A percentile compares a stretch with the other conserved stretches of the same genome.
Evolutionary conservation across 30 jellyfish, hydroid and myxozoan genomes (phyloP).

Genomic region (Aurelia sp.): DNA sequence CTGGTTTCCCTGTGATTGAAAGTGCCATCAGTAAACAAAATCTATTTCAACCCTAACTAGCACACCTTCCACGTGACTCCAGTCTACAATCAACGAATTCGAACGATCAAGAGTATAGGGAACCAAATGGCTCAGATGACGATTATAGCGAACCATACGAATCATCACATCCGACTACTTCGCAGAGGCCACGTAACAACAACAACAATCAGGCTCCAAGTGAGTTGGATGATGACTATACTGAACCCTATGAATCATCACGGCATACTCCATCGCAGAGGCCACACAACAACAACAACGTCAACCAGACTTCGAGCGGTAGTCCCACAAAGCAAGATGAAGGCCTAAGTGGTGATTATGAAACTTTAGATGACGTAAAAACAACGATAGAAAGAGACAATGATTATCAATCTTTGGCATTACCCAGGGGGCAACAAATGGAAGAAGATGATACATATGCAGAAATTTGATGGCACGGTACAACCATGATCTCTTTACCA

Average conservation of each 20-base stretch:
- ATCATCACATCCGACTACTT: not conserved
- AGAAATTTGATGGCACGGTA: not conserved
- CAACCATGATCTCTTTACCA: too few relatives aligned
- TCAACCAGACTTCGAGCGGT: slow-evolving; percentile 13
- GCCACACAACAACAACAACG: slow-evolving; percentile 19
- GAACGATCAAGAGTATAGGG: not conserved
- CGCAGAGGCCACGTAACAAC: not conserved
- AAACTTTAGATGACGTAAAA: slow-evolving; percentile 20
- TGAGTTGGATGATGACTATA: slow-evolving; percentile 23
- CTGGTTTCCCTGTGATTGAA: too few relatives aligned
- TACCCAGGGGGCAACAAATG: not conserved
- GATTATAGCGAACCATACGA: slow-evolving; percentile 44
- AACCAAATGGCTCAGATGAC: not conserved
- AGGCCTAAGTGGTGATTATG: slow-evolving; percentile 12
- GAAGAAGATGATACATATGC: slow-evolving; percentile 25
- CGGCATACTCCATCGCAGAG: not conserved
- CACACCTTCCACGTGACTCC: not conserved
- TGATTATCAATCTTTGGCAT: slow-evolving; percentile 26
- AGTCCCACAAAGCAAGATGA: not conserved
- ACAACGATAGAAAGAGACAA: not conserved
- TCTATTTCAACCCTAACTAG: not conserved
- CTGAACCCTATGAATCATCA: slow-evolving; percentile 46
- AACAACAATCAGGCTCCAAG: not conserved
- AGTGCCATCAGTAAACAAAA: too few relatives aligned
- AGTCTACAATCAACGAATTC: not conserved